Percentiles rank a stretch among this genome's conserved stretches.
These are phyloP conservation scores for Vulpes lagopus DNA, from an alignment of 2,113 vertebrate species.

Conservation along the genomic window DNA sequence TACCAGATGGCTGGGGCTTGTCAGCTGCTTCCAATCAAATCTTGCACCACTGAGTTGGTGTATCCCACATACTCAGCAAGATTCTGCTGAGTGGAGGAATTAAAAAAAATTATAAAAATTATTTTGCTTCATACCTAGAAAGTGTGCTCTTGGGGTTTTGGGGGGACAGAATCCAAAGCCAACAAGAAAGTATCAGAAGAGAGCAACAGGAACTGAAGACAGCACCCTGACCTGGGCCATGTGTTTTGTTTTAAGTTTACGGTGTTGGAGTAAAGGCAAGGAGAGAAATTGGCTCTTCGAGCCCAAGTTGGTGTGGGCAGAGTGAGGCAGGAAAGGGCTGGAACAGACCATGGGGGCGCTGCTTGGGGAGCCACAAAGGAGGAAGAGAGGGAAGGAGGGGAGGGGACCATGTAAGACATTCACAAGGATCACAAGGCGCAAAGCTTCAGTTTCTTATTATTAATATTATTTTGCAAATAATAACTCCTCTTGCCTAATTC, in stretches of 20 bases:
- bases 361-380: neutral
- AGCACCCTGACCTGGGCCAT: conserved; percentile 47
- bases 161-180: conserved; percentile 72
- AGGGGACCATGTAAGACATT: neutral
- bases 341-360: neutral
- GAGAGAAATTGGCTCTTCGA: conserved; percentile 54
- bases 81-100: conserved; percentile 82
- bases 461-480: conserved; percentile 7
- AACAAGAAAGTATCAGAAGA: conserved; percentile 64
- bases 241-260: conserved; percentile 77
- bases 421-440: neutral
- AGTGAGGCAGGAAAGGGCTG: neutral
- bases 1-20: conserved; percentile 82
- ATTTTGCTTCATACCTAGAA: conserved; percentile 81
- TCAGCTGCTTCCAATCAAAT: conserved; percentile 84
- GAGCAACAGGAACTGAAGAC: conserved; percentile 53
- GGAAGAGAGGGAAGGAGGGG: neutral
- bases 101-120: neutral
- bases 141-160: conserved; percentile 78
- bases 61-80: conserved; percentile 82
- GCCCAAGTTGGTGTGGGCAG: conserved; percentile 1
- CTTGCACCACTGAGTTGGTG: conserved; percentile 83
- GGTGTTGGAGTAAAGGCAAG: conserved; percentile 46
- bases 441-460: neutral
- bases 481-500: neutral